A percentile compares a stretch with the other conserved stretches of the same genome.
These are phyloP conservation scores for Carassius gibelio DNA, from an alignment of 2,113 vertebrate species.

Conservation along the genomic window DNA sequence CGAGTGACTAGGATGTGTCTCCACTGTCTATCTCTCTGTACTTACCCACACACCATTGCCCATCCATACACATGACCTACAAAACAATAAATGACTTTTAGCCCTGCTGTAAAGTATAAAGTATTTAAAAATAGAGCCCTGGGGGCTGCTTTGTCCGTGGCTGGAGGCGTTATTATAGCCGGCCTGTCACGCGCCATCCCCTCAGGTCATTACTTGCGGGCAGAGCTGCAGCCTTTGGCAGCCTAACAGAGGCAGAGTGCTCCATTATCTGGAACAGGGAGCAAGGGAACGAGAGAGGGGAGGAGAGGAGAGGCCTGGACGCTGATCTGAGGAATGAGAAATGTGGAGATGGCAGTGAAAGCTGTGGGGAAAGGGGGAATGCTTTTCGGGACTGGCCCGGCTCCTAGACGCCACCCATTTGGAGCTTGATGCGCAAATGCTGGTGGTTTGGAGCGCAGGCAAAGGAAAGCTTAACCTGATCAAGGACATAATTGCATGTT, in stretches of 20 bases:
- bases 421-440: slow-evolving; percentile 63
- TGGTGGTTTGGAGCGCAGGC: slow-evolving; percentile 63
- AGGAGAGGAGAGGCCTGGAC: slow-evolving; percentile 56
- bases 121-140: slow-evolving; percentile 84
- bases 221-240: slow-evolving; percentile 76
- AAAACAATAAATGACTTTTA: slow-evolving; percentile 77
- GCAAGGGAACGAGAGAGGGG: slow-evolving; percentile 59
- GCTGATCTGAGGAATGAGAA: slow-evolving; percentile 62
- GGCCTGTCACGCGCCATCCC: slow-evolving; percentile 79
- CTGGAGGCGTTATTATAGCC: slow-evolving; percentile 82
- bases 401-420: slow-evolving; percentile 68
- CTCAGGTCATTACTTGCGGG: slow-evolving; percentile 81
- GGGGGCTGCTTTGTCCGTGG: slow-evolving; percentile 80
- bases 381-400: slow-evolving; percentile 66
- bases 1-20: slow-evolving; percentile 41
- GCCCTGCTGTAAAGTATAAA: slow-evolving; percentile 78
- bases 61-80: slow-evolving; percentile 62
- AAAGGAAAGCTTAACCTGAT: slow-evolving; percentile 74
- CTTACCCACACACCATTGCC: slow-evolving; percentile 42
- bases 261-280: slow-evolving; percentile 77
- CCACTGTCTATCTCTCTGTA: slow-evolving; percentile 38
- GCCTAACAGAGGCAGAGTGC: slow-evolving; percentile 70
- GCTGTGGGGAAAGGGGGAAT: slow-evolving; percentile 60
- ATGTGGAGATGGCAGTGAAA: slow-evolving; percentile 73
- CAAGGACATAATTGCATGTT: slow-evolving; percentile 77